Evolutionary conservation across 2,888 invertebrate genomes (phyloP).

Genomic region (Nymphalis polychloros): DNA sequence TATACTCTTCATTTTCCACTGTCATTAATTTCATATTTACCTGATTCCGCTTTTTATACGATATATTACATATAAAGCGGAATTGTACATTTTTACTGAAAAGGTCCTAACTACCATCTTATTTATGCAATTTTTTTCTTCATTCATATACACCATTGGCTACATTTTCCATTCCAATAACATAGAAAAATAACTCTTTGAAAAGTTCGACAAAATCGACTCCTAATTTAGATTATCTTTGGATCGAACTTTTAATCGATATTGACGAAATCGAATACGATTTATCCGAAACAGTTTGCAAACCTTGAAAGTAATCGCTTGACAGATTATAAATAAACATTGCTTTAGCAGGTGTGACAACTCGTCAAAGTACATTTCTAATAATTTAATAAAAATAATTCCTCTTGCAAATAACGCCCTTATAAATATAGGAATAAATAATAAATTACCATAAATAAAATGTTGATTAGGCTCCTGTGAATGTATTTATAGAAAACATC

Average conservation of each 20-base stretch:
- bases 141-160: too few relatives aligned
- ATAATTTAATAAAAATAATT: background rate
- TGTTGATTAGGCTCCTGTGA: background rate
- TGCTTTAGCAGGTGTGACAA: conserved; percentile 2
- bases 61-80: too few relatives aligned
- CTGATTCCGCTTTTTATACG: too few relatives aligned
- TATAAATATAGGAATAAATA: background rate
- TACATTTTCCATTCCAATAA: too few relatives aligned
- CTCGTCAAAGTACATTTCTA: conserved; percentile 6
- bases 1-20: too few relatives aligned
- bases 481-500: conserved; percentile 8
- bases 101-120: too few relatives aligned
- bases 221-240: background rate
- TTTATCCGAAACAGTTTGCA: conserved; percentile 7
- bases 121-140: too few relatives aligned
- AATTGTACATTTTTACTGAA: too few relatives aligned
- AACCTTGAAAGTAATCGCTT: conserved; percentile 11
- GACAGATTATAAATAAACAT: conserved; percentile 14
- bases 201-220: background rate
- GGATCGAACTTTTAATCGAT: conserved; percentile 1
- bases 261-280: background rate
- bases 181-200: background rate
- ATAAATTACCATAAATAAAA: background rate
- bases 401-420: background rate
- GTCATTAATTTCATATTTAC: too few relatives aligned